These are phyloP conservation scores for Epirrhoe tristata DNA, from an alignment of 2,888 invertebrate species.

Conservation along the genomic window DNA sequence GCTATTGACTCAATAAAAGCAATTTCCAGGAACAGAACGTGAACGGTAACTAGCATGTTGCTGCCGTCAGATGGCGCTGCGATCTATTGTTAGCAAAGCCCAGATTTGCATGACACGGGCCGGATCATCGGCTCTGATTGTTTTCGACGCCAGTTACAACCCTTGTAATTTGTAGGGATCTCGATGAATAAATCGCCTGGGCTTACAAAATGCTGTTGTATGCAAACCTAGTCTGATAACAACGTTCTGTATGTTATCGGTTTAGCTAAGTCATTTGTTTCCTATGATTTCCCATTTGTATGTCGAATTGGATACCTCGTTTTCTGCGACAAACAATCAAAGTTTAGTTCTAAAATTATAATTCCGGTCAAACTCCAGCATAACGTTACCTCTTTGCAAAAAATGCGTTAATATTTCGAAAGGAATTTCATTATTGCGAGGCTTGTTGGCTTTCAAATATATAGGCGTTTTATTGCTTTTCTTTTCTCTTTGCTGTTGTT, in stretches of 20 bases:
- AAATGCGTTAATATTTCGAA: slow-evolving; percentile 79
- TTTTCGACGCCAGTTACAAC: slow-evolving; percentile 74
- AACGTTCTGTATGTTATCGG: neutral
- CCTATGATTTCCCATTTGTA: neutral
- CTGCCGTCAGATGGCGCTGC: slow-evolving; percentile 63
- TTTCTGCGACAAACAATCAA: neutral
- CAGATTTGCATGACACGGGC: slow-evolving; percentile 79
- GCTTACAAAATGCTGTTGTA: slow-evolving; percentile 59
- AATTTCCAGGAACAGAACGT: slow-evolving; percentile 56
- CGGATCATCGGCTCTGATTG: slow-evolving; percentile 80
- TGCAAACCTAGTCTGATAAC: slow-evolving; percentile 17
- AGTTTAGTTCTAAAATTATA: neutral
- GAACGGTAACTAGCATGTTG: slow-evolving; percentile 56
- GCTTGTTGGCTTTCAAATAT: slow-evolving; percentile 80
- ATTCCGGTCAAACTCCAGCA: slow-evolving; percentile 33
- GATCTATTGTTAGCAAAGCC: slow-evolving; percentile 75
- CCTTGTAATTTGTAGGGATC: slow-evolving; percentile 79
- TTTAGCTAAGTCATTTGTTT: neutral
- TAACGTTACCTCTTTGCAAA: slow-evolving; percentile 78
- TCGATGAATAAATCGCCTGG: slow-evolving; percentile 69
- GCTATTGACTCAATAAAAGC: slow-evolving; percentile 53
- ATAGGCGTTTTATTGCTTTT: slow-evolving; percentile 82
- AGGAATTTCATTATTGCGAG: slow-evolving; percentile 81
- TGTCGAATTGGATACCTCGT: neutral
- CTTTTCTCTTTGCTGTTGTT: slow-evolving; percentile 64